Conservation (phyloP, 1,140 invertebrate genomes). For the Cepaea nemoralis region DNA sequence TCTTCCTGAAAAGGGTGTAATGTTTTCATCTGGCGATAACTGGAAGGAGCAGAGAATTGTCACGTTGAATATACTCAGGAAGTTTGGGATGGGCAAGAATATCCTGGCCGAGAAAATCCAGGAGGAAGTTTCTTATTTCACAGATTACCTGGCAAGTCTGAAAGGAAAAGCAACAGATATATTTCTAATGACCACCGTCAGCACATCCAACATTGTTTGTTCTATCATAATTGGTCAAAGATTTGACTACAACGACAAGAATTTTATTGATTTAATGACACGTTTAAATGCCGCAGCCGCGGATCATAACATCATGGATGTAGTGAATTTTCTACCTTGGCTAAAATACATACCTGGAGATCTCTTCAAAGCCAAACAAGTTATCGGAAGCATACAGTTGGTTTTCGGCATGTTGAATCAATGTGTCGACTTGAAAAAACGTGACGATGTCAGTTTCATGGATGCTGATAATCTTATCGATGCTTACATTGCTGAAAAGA, state of each 20-base stretch:
- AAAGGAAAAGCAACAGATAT: too few relatives aligned
- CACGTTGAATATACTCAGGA: background rate
- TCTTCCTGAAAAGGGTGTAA: too few relatives aligned
- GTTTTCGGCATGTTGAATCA: background rate
- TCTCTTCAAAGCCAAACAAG: background rate
- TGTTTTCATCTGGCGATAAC: too few relatives aligned
- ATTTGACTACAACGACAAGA: conserved; percentile 3
- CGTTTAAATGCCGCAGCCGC: background rate
- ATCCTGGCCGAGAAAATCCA: too few relatives aligned
- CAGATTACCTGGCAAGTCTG: background rate
- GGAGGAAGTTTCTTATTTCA: background rate
- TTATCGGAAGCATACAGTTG: background rate
- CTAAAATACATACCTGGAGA: background rate
- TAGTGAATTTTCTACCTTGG: background rate
- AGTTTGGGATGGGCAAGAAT: too few relatives aligned
- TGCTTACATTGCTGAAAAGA: too few relatives aligned
- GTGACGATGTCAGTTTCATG: too few relatives aligned
- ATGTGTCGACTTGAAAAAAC: too few relatives aligned
- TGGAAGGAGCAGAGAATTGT: too few relatives aligned
- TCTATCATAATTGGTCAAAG: background rate
- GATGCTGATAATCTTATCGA: too few relatives aligned
- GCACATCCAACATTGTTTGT: background rate
- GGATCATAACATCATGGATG: background rate
- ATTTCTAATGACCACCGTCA: background rate
- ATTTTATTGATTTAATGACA: conserved; percentile 12